Evolutionary conservation across 2,797 vertebrate species (phyloP).

Genomic region (Diplodus sargus): DNA sequence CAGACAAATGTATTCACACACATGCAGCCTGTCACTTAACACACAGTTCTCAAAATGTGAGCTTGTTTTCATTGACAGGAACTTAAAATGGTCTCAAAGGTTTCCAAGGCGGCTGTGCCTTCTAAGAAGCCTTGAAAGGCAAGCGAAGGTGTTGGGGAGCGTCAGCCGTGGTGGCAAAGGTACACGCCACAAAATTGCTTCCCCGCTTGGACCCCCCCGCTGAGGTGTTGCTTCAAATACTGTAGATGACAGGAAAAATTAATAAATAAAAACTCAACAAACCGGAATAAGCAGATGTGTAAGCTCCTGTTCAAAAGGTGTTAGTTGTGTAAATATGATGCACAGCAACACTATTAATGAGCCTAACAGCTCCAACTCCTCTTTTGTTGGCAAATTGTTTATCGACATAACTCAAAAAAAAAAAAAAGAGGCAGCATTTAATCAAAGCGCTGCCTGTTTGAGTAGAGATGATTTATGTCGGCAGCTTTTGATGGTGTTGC

Average conservation of each 20-base stretch:
- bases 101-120: conserved; percentile 61
- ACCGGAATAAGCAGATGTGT: conserved; percentile 68
- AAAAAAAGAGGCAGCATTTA: conserved; percentile 44
- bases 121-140: conserved; percentile 61
- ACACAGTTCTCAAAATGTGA: conserved; percentile 59
- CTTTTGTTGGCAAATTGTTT: conserved; percentile 58
- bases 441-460: conserved; percentile 49
- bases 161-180: conserved; percentile 43
- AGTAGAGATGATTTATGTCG: conserved; percentile 56
- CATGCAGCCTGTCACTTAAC: conserved; percentile 32
- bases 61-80: conserved; percentile 49
- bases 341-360: no score
- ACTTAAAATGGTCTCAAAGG: conserved; percentile 64
- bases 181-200: conserved; percentile 39
- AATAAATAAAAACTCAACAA: conserved; percentile 67
- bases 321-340: neutral
- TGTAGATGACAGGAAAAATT: conserved; percentile 61
- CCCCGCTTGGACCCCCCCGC: conserved; percentile 42
- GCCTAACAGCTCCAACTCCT: conserved; percentile 48
- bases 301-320: conserved; percentile 64
- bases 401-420: conserved; percentile 35
- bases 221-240: conserved; percentile 64
- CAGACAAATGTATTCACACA: conserved; percentile 28
- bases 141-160: conserved; percentile 46
- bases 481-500: conserved; percentile 56